A percentile compares a stretch with the other conserved stretches of the same genome.
Evolutionary conservation across 2,113 vertebrate species (phyloP).

Genomic region (Epinephelus cyanopodus): DNA sequence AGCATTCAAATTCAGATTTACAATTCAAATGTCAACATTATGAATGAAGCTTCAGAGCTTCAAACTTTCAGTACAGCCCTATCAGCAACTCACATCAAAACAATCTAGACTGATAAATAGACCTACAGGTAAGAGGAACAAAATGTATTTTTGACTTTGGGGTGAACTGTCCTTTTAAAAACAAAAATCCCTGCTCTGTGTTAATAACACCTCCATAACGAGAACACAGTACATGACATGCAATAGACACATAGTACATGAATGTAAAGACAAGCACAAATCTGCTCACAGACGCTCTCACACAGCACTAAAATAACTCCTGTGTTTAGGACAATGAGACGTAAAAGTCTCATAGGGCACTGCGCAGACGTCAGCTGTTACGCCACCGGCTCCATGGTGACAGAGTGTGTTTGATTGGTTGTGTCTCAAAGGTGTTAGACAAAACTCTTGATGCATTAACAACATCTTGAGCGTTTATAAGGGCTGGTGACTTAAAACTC

Average conservation of each 20-base stretch:
- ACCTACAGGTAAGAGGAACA: too few relatives aligned
- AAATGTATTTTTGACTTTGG: background rate
- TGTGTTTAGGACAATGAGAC: background rate
- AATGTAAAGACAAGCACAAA: background rate
- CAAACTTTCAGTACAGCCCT: too few relatives aligned
- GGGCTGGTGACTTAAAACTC: slow-evolving; percentile 1
- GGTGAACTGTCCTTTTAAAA: background rate
- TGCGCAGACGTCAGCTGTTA: slow-evolving; percentile 5
- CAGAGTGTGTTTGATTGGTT: slow-evolving; percentile 1
- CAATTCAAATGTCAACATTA: too few relatives aligned
- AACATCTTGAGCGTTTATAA: background rate
- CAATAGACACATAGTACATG: background rate
- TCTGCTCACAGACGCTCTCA: background rate
- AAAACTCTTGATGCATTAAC: background rate
- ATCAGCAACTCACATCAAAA: too few relatives aligned
- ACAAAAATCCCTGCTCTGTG: background rate
- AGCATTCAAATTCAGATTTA: too few relatives aligned
- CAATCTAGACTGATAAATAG: too few relatives aligned
- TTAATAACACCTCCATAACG: background rate
- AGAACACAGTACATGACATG: background rate
- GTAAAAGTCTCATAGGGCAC: background rate
- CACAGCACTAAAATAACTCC: background rate
- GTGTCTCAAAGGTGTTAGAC: slow-evolving; percentile 1
- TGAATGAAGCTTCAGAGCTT: too few relatives aligned
- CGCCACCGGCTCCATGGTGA: slow-evolving; percentile 3